Evolutionary conservation across 2,797 vertebrate species (phyloP).

Genomic region (Oreonectes daqikongensis): DNA sequence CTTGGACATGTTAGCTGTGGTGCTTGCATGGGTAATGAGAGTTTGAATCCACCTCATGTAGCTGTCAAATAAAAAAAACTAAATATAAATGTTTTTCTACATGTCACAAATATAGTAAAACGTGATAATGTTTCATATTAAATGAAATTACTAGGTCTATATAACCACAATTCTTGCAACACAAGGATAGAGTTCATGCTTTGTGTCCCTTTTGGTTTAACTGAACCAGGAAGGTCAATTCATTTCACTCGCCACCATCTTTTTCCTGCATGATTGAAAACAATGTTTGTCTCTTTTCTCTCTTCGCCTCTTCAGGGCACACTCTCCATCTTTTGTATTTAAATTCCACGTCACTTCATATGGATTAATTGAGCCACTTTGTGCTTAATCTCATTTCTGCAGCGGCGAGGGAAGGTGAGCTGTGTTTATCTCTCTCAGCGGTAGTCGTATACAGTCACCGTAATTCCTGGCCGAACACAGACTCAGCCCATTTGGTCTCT

Average conservation of each 20-base stretch:
- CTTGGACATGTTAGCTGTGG: neutral
- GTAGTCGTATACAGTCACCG: neutral
- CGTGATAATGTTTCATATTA: neutral
- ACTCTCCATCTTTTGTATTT: constrained; percentile 68
- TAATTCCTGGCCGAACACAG: constrained; percentile 6
- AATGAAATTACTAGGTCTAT: no score
- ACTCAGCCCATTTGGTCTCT: constrained; percentile 1
- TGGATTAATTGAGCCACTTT: constrained; percentile 79
- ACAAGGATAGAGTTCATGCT: constrained; percentile 58
- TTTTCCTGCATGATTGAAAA: constrained; percentile 75
- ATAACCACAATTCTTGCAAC: constrained; percentile 59
- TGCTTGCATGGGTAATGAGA: no score
- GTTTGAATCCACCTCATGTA: no score
- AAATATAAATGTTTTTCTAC: no score
- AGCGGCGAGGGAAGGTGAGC: constrained; percentile 69
- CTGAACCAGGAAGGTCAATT: constrained; percentile 81
- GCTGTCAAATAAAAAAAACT: no score
- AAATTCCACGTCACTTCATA: constrained; percentile 79
- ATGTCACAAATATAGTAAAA: neutral
- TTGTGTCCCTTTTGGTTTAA: constrained; percentile 79
- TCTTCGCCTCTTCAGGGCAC: constrained; percentile 39
- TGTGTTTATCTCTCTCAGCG: constrained; percentile 22
- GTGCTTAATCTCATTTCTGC: constrained; percentile 80
- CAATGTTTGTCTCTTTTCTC: constrained; percentile 72
- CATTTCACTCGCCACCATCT: constrained; percentile 77